These are phyloP conservation scores for Nothura maculosa DNA, from an alignment of 2,797 vertebrate genomes.

Conservation along the genomic window DNA sequence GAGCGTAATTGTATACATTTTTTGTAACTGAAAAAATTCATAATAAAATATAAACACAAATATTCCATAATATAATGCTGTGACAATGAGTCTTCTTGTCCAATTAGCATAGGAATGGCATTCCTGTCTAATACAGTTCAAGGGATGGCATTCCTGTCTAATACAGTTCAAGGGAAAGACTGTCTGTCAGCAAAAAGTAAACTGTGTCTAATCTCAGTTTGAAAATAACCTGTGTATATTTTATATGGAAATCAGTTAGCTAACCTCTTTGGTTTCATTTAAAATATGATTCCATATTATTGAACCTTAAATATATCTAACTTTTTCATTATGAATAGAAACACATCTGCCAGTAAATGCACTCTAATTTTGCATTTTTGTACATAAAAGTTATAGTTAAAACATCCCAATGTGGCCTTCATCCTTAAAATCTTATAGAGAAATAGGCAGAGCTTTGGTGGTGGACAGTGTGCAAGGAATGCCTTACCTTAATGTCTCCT, in stretches of 20 bases:
- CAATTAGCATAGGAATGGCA: conserved; percentile 56
- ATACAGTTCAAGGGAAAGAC: conserved; percentile 37
- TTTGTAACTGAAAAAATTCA: neutral
- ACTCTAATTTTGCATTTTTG: neutral
- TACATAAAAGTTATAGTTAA: neutral
- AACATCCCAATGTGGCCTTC: neutral
- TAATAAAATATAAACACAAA: conserved; percentile 10
- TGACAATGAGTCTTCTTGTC: conserved; percentile 38
- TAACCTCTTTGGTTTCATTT: conserved; percentile 40
- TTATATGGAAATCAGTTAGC: conserved; percentile 52
- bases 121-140: conserved; percentile 34
- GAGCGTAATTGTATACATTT: neutral
- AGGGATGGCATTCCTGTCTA: conserved; percentile 22
- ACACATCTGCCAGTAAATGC: neutral
- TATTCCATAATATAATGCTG: neutral
- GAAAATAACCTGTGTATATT: conserved; percentile 52
- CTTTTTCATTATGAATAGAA: conserved; percentile 28
- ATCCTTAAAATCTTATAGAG: neutral
- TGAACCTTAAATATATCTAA: conserved; percentile 30
- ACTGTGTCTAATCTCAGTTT: conserved; percentile 51
- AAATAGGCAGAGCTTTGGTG: neutral
- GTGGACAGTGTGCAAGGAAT: too few relatives aligned
- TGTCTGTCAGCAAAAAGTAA: conserved; percentile 66
- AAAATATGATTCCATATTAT: conserved; percentile 36
- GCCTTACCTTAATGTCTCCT: neutral